Evolutionary conservation across 1,140 invertebrate genomes (phyloP).

Genomic region (Phthorimaea operculella): DNA sequence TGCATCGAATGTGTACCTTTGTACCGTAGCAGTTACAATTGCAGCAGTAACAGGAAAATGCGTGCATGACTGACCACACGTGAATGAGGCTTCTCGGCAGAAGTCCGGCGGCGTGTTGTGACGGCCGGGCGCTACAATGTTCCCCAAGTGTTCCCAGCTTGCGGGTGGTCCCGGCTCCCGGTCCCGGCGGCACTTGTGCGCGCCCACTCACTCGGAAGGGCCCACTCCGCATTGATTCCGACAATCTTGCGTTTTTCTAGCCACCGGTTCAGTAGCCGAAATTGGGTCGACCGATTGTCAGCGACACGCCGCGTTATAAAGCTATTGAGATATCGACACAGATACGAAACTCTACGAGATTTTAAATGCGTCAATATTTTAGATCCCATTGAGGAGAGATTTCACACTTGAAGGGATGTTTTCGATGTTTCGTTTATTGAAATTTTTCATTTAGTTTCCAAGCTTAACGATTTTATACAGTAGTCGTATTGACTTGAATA

Average conservation of each 20-base stretch:
- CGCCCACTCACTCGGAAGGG: conserved; percentile 47
- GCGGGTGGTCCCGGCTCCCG: conserved; percentile 14
- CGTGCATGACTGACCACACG: too few species aligned
- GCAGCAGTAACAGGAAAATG: too few species aligned
- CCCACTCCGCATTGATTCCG: conserved; percentile 8
- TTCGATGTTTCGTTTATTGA: neutral
- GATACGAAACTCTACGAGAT: conserved; percentile 23
- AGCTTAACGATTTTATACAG: too few species aligned
- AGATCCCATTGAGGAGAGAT: conserved; percentile 15
- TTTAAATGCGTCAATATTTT: conserved; percentile 17
- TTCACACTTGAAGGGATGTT: conserved; percentile 11
- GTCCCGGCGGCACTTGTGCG: conserved; percentile 28
- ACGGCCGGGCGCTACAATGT: conserved; percentile 28
- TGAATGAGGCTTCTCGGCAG: neutral
- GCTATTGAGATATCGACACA: conserved; percentile 13
- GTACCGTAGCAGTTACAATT: too few species aligned
- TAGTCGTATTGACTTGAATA: too few species aligned
- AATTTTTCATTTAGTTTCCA: neutral
- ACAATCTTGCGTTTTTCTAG: neutral
- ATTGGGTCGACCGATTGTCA: conserved; percentile 46
- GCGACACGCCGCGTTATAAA: conserved; percentile 25
- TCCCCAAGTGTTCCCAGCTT: conserved; percentile 39
- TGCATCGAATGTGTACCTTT: too few species aligned
- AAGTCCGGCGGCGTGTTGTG: conserved; percentile 28
- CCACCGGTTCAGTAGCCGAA: conserved; percentile 36